These are phyloP conservation scores for Numenius phaeopus DNA, from an alignment of 2,797 vertebrate genomes.

Conservation along the genomic window DNA sequence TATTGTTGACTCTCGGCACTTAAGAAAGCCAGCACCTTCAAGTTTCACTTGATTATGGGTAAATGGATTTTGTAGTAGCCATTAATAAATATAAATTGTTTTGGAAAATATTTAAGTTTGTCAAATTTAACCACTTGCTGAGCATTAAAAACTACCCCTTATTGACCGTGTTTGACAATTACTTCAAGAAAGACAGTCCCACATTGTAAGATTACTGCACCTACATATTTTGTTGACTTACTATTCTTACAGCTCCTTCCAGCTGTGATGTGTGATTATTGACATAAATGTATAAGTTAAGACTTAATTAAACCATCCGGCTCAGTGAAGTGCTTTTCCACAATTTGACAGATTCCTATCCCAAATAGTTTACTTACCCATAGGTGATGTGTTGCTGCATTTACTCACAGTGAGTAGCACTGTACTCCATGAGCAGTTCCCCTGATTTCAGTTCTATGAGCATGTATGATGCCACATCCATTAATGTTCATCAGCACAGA, in stretches of 20 bases:
- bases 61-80: constrained; percentile 79
- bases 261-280: background rate
- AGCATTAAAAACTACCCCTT: background rate
- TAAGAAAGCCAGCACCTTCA: constrained; percentile 74
- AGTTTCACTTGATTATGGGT: constrained; percentile 53
- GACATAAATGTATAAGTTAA: background rate
- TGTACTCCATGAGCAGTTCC: background rate
- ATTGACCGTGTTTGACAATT: background rate
- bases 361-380: background rate
- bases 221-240: constrained; percentile 56
- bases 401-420: background rate
- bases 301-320: constrained; percentile 3
- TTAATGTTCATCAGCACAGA: constrained; percentile 68
- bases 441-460: background rate
- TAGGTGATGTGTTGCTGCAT: background rate
- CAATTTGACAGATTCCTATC: background rate
- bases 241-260: background rate
- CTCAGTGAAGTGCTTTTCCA: background rate
- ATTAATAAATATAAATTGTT: constrained; percentile 69
- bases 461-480: constrained; percentile 23
- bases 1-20: constrained; percentile 82
- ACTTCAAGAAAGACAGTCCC: constrained; percentile 25
- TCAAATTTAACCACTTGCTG: constrained; percentile 50
- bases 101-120: constrained; percentile 73
- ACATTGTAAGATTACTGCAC: constrained; percentile 18